These are phyloP conservation scores for Drosophila antonietae DNA, from an alignment of 2,888 invertebrate species.

Conservation along the genomic window DNA sequence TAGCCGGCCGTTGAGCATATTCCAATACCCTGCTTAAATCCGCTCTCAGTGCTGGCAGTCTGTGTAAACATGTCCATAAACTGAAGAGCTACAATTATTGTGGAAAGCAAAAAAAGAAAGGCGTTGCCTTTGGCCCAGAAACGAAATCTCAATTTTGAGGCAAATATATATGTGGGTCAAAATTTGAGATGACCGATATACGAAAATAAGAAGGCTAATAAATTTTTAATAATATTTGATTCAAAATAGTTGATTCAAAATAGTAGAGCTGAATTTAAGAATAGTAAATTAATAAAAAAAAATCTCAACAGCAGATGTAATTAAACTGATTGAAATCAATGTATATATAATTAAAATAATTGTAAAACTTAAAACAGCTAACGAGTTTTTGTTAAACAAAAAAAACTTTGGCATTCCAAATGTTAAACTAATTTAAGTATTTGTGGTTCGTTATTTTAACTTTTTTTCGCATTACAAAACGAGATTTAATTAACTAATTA, in stretches of 20 bases:
- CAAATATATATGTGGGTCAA: slow-evolving; percentile 17
- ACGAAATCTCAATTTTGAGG: slow-evolving; percentile 35
- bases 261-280: too few relatives aligned
- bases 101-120: slow-evolving; percentile 43
- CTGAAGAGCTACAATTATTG: slow-evolving; percentile 49
- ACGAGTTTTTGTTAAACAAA: background rate
- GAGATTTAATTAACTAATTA: slow-evolving; percentile 1
- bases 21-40: slow-evolving; percentile 7
- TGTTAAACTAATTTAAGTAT: background rate
- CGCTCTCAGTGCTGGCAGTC: slow-evolving; percentile 6
- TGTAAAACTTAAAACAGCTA: background rate
- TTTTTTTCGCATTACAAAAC: background rate
- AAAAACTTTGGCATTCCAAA: background rate
- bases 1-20: slow-evolving; percentile 47
- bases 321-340: too few relatives aligned
- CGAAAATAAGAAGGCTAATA: background rate
- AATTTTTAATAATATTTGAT: background rate
- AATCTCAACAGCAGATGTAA: too few relatives aligned
- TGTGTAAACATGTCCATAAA: slow-evolving; percentile 73
- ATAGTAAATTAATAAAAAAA: too few relatives aligned
- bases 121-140: slow-evolving; percentile 32
- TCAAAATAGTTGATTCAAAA: background rate
- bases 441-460: background rate
- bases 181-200: background rate
- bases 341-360: too few relatives aligned